Evolutionary conservation across 2,113 vertebrate genomes (phyloP).

Genomic region (Gallinago undulata): DNA sequence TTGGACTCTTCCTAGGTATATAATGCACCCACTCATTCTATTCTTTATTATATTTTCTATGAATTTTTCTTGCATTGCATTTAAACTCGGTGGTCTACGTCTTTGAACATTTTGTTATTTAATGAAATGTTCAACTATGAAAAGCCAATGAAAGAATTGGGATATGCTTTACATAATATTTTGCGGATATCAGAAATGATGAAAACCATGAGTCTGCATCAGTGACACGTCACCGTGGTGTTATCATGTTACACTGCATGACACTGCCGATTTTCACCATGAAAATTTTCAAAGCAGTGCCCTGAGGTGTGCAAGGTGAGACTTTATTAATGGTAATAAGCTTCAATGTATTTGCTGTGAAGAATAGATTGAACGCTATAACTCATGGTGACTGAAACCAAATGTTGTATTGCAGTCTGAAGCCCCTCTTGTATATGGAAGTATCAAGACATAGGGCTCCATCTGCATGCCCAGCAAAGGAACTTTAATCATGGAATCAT

Average conservation of each 20-base stretch:
- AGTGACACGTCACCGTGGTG: background rate
- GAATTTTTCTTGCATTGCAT: background rate
- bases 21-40: background rate
- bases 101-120: background rate
- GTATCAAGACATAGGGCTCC: background rate
- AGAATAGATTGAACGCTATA: background rate
- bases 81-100: background rate
- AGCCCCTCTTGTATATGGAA: background rate
- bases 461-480: background rate
- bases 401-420: background rate
- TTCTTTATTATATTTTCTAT: background rate
- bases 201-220: background rate
- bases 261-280: background rate
- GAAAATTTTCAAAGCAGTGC: background rate
- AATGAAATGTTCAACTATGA: background rate
- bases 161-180: background rate
- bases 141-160: background rate
- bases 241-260: background rate
- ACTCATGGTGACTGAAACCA: background rate
- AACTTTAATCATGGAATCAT: background rate
- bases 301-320: background rate
- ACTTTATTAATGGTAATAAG: constrained; percentile 24
- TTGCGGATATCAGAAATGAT: background rate
- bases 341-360: constrained; percentile 15
- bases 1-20: background rate